Conservation (phyloP, 1,140 invertebrate species). For the Cotesia vestalis region DNA sequence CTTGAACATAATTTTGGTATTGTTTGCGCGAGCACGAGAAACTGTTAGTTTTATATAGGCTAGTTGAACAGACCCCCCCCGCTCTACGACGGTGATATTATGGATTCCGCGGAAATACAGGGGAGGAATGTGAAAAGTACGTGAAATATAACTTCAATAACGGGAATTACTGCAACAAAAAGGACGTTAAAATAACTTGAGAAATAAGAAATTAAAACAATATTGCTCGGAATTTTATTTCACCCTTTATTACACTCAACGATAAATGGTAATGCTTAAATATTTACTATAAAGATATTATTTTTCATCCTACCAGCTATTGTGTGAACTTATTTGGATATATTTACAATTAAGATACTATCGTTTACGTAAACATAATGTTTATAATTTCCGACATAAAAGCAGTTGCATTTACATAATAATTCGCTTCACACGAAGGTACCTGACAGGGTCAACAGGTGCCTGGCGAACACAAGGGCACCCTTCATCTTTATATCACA, state of each 20-base stretch:
- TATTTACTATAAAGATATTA: too few relatives aligned
- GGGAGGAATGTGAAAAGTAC: conserved; percentile 35
- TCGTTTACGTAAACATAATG: conserved; percentile 33
- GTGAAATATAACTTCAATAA: conserved; percentile 55
- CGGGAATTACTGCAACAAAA: conserved; percentile 49
- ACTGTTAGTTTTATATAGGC: background rate
- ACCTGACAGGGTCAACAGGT: conserved; percentile 25
- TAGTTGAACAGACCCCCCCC: background rate
- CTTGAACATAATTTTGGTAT: conserved; percentile 65
- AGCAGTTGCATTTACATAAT: conserved; percentile 37
- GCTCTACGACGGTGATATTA: conserved; percentile 51
- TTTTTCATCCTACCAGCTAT: too few relatives aligned
- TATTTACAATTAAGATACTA: background rate
- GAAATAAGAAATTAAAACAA: conserved; percentile 4
- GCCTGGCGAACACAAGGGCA: background rate
- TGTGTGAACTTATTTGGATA: too few relatives aligned
- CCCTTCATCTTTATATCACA: background rate
- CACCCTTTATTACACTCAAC: background rate
- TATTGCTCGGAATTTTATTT: conserved; percentile 13
- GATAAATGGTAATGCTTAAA: background rate
- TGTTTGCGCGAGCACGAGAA: conserved; percentile 52
- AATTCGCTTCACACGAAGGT: conserved; percentile 45
- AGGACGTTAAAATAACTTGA: conserved; percentile 14
- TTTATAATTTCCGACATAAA: conserved; percentile 31
- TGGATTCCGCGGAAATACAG: conserved; percentile 54